Conservation (phyloP, 2,113 vertebrate genomes). For the Dolichotis patagonum region DNA sequence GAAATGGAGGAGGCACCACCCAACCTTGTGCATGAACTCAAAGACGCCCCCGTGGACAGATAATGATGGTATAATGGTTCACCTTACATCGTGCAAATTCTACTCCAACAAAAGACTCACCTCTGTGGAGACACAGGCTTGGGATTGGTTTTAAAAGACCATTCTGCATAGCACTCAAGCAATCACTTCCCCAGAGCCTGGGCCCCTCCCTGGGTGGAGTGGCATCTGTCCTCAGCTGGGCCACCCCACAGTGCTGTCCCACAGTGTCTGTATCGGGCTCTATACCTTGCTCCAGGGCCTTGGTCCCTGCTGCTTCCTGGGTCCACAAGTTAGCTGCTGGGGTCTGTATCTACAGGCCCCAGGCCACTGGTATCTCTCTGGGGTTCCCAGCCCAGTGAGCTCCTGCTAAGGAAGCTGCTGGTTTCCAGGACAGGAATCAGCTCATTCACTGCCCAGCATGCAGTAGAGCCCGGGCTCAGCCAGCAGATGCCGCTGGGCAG, state of each 20-base stretch:
- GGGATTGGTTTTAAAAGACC: background rate
- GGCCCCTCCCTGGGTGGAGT: background rate
- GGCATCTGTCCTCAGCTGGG: background rate
- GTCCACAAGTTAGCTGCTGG: background rate
- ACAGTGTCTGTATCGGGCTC: background rate
- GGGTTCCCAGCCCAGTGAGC: background rate
- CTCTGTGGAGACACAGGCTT: background rate
- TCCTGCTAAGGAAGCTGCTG: background rate
- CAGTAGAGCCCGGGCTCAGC: accelerated
- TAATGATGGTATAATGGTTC: background rate
- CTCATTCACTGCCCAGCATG: background rate
- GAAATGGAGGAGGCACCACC: background rate
- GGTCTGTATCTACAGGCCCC: background rate
- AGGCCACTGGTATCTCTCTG: background rate
- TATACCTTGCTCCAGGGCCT: background rate
- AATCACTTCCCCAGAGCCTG: background rate
- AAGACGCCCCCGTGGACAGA: background rate
- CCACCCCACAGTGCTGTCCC: background rate
- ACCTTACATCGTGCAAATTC: background rate
- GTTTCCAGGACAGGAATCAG: background rate
- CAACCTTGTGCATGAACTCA: background rate
- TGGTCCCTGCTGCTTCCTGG: background rate
- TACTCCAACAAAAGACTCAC: background rate
- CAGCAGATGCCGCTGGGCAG: accelerated
- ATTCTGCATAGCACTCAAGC: background rate